A percentile compares a stretch with the other conserved stretches of the same genome.
Evolutionary conservation across 64 coral and sea anemone genomes (phyloP).

Genomic region (Hydrozoanthus tunicans): DNA sequence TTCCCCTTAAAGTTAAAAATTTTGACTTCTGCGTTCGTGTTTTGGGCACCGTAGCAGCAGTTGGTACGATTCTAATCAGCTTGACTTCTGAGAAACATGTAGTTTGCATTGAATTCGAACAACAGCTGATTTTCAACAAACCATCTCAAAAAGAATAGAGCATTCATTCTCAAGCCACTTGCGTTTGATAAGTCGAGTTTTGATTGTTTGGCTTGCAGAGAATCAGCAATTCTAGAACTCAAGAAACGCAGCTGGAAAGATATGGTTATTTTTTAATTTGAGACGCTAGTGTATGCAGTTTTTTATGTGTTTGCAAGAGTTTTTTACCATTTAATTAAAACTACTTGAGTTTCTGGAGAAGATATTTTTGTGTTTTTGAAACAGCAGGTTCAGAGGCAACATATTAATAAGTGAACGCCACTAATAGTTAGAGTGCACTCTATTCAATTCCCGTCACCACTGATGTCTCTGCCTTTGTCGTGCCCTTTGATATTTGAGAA

Average conservation of each 20-base stretch:
- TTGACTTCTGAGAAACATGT: neutral
- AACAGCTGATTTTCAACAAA: neutral
- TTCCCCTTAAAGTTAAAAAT: neutral
- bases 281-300: neutral
- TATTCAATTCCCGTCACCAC: too few species aligned
- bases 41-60: neutral
- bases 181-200: neutral
- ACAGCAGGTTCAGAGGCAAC: neutral
- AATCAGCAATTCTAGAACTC: too few species aligned
- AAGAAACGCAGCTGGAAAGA: too few species aligned
- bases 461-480: too few species aligned
- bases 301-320: neutral
- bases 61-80: neutral
- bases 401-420: neutral
- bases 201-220: too few species aligned
- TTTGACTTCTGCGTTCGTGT: neutral
- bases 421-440: neutral
- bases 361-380: neutral
- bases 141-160: neutral
- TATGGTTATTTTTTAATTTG: neutral
- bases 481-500: neutral
- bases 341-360: neutral
- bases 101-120: neutral
- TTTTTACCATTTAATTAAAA: conserved; percentile 1
- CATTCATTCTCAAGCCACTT: neutral